Conservation (phyloP, 2,113 vertebrate genomes). For the Petromus typicus region DNA sequence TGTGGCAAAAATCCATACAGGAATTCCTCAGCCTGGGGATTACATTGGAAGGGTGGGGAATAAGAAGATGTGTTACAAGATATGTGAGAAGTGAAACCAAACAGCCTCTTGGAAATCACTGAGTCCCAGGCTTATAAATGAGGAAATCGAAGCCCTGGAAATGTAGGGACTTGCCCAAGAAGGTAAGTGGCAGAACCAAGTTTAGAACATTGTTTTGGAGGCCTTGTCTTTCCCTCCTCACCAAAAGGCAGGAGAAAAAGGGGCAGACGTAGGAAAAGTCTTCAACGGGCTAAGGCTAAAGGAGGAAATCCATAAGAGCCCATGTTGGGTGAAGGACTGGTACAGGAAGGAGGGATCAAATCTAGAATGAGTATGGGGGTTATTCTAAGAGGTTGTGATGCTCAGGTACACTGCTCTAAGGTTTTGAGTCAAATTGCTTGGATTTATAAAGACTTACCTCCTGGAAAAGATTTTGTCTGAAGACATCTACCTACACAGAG, state of each 20-base stretch:
- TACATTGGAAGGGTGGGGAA: background rate
- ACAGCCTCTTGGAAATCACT: slow-evolving; percentile 22
- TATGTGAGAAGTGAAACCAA: background rate
- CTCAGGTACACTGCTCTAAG: background rate
- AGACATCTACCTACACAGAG: slow-evolving; percentile 89
- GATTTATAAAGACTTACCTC: slow-evolving; percentile 85
- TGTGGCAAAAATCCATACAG: slow-evolving; percentile 89
- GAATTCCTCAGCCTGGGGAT: slow-evolving; percentile 89
- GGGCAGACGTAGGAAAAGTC: background rate
- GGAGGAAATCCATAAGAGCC: slow-evolving; percentile 2
- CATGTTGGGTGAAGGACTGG: background rate
- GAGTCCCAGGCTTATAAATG: background rate
- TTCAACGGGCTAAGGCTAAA: slow-evolving; percentile 31
- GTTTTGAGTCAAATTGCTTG: background rate
- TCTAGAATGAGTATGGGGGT: background rate
- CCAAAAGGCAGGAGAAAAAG: slow-evolving; percentile 19
- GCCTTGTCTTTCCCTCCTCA: background rate
- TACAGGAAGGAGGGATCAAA: background rate
- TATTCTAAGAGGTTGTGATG: background rate
- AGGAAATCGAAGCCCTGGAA: slow-evolving; percentile 56
- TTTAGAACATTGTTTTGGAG: background rate
- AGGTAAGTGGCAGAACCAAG: slow-evolving; percentile 4
- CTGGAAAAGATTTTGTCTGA: slow-evolving; percentile 86
- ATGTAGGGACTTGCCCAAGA: slow-evolving; percentile 55
- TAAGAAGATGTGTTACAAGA: slow-evolving; percentile 5